Evolutionary conservation across 1,140 invertebrate species (phyloP), one percentile per base, ranked within the genome.

Genomic region (Batillaria attramentaria): DNA sequence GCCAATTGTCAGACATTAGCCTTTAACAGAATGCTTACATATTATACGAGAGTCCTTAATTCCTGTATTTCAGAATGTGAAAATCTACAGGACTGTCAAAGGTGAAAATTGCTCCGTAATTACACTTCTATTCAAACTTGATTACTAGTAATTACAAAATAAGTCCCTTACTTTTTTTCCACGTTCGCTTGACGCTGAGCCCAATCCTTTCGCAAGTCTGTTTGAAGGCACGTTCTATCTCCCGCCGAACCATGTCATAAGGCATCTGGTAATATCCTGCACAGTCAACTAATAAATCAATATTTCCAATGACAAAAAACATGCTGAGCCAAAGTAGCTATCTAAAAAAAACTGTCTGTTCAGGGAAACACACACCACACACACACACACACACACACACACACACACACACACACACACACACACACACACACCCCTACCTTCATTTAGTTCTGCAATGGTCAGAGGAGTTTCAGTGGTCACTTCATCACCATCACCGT

Each of bases 221-320:
- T 46, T 84, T 85, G 68, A 89, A 86, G 57, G 72, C 83, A 60
- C 85, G 84, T 42, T 87, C 84, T 41, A 89, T 81, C 39, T 85
- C 86, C 70, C 84, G 82, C 42, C 84, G 74, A 31, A 89, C 79
- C 37, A 88, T 79, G 35, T 88, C 88, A 82, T 84, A 88, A 33
- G 88, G 88, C 87, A 89, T 87, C 78, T 89, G 87, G 60, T 84
- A 86, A 75, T 86, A 86, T n/a, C 86, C 88, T 85, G 74, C 18
- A 75, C 46, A n/a, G n/a, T 50, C 46, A 13, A 24, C 10, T 50
- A 50, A 50, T 50, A 50, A 50, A 50, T 50, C 10, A 13, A 60
- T n/a, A n/a, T n/a, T n/a, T n/a, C n/a, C n/a, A n/a, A 66, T 6
- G 16, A 33, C 35, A 8, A 35, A 20, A 16, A 6, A 20, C 35